phyloP scores from a whole-genome alignment of 2,888 invertebrate species.

The Ypsolopha scabrella region DNA sequence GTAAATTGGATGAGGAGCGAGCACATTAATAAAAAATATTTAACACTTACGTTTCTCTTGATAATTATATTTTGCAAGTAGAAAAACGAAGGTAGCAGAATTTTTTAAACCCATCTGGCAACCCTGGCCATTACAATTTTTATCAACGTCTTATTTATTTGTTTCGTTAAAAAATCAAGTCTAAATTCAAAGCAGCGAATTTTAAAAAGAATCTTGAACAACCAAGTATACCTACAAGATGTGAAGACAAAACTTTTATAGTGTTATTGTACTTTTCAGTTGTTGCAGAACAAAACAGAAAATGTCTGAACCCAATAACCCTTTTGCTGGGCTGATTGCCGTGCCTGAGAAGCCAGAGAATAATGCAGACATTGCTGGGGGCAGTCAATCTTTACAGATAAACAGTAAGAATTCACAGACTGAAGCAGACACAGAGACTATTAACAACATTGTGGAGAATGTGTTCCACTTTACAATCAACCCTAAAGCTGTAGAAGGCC shows the following conservation, averaged over 20 bases:
- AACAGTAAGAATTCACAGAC: constrained; percentile 27
- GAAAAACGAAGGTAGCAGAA: too few species aligned
- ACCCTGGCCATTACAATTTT: too few species aligned
- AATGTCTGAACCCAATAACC: constrained; percentile 59
- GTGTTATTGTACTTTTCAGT: background rate
- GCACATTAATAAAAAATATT: too few species aligned
- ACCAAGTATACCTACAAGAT: background rate
- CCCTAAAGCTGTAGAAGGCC: constrained; percentile 39
- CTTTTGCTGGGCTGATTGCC: constrained; percentile 52
- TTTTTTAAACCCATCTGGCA: too few species aligned
- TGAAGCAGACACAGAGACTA: constrained; percentile 33
- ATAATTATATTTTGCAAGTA: too few species aligned
- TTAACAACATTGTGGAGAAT: constrained; percentile 74
- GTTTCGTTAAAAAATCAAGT: background rate
- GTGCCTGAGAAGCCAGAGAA: constrained; percentile 25
- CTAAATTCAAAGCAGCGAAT: background rate
- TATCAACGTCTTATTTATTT: background rate
- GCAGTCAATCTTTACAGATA: constrained; percentile 22
- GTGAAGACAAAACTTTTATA: background rate
- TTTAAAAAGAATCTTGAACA: background rate
- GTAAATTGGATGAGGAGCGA: background rate
- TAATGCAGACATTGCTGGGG: constrained; percentile 21
- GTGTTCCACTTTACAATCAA: constrained; percentile 81
- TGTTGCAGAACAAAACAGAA: background rate
- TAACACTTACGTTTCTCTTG: too few species aligned